Base-by-base conservation (phyloP, 2,797 vertebrate species). In the Chromobotia macracanthus region DNA sequence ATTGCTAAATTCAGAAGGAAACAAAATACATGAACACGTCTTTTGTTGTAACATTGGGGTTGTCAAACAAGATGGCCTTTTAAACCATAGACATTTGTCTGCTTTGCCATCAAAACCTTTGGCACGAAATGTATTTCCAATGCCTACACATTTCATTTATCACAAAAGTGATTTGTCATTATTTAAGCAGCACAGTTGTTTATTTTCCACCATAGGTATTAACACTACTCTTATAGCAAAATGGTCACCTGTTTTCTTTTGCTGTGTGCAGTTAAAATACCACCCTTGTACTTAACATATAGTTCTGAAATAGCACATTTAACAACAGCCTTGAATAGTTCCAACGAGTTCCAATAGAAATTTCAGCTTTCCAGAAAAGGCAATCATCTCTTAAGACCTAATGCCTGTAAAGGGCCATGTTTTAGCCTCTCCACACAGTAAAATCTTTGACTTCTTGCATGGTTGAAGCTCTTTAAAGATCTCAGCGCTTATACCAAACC, bases 291-390 rank as follows among this genome's bases (percentile, higher is more conserved):
- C 31, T 31, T 16, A 31, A 31, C 5, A 31, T 19, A 12, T 41
- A 64, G 16, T 35, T 31, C 9, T 65, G 48, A 41, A 75, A 53
- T 25, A 48, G n/a, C 46, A 65, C 61, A 53, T 23, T 53, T 75
- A 65, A 38, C 73, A 75, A 65, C 28, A 53, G 46, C 31, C 35
- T 53, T 53, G 3, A 74, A 28, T 51, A 74, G 38, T n/a, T 28
- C 31, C 31, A 31, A 28, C 46, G n/a, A 73, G n/a, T 60, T 72
- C 35, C 16, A 38, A 55, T 23, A 0, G 16, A 61, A 5, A 50
- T 50, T 12, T 64, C n/a, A 2, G 58, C 60, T 51, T 63, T 74
- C 31, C 19, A 19, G 23, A 6, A 73, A 61, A 73, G 60, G 55
- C 41, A 46, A 3, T 73, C 18, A n/a, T n/a, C n/a, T n/a, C n/a